Conservation (phyloP, 2,888 invertebrate species). For the Vesta saturnalis region DNA sequence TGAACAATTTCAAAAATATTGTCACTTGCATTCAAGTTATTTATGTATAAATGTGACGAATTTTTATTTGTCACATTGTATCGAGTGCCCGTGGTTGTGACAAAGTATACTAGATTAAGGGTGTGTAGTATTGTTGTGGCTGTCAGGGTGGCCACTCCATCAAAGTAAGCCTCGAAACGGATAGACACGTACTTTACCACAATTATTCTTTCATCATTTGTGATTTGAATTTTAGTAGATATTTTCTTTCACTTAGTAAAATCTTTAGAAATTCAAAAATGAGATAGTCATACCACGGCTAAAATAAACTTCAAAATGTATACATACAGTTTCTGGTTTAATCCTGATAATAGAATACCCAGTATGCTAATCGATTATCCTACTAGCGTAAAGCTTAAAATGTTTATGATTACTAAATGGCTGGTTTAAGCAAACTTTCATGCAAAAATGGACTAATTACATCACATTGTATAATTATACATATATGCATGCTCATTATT, state of each 20-base stretch:
- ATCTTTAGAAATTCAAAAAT: neutral
- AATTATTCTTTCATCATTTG: conserved; percentile 19
- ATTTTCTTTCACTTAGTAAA: too few species aligned
- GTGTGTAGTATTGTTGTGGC: conserved; percentile 52
- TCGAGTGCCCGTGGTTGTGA: conserved; percentile 54
- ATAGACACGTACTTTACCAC: conserved; percentile 49
- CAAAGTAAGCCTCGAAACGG: conserved; percentile 50
- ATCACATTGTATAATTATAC: too few species aligned
- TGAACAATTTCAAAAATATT: conserved; percentile 20
- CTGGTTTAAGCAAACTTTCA: too few species aligned
- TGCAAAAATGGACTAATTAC: too few species aligned
- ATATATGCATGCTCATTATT: too few species aligned
- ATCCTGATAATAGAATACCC: too few species aligned
- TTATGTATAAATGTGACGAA: conserved; percentile 30
- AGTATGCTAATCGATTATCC: too few species aligned
- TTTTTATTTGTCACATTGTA: conserved; percentile 41
- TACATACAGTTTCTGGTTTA: too few species aligned
- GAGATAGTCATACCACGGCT: too few species aligned
- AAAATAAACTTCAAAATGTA: too few species aligned
- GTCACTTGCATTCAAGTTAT: conserved; percentile 34
- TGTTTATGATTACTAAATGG: too few species aligned
- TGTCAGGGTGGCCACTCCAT: conserved; percentile 59
- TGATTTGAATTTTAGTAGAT: conserved; percentile 6
- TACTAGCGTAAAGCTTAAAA: too few species aligned
- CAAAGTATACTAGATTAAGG: conserved; percentile 59